Percentiles rank a stretch among this genome's conserved stretches.
These are phyloP conservation scores for Catajapyx aquilonaris DNA, from an alignment of 1,140 invertebrate genomes.

Conservation along the genomic window DNA sequence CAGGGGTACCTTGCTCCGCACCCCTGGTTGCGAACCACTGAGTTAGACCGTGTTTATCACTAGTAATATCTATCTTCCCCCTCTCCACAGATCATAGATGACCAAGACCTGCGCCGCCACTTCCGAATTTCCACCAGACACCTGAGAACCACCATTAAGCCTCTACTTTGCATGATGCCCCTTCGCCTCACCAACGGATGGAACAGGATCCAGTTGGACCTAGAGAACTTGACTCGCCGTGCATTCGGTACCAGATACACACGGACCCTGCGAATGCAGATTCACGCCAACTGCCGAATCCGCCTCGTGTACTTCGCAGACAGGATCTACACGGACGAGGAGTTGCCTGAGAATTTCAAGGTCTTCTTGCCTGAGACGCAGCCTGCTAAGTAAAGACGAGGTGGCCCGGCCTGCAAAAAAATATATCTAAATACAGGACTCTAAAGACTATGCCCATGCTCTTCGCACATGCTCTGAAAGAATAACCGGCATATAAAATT, in stretches of 20 bases:
- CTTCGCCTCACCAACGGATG: conserved; percentile 43
- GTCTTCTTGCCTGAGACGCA: conserved; percentile 70
- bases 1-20: too few relatives aligned
- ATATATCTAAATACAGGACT: too few relatives aligned
- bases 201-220: conserved; percentile 43
- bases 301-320: conserved; percentile 39
- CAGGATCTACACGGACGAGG: conserved; percentile 38
- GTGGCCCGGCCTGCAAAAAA: too few relatives aligned
- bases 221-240: conserved; percentile 37
- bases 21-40: conserved; percentile 7
- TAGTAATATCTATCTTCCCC: conserved; percentile 6
- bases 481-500: too few relatives aligned
- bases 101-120: conserved; percentile 35
- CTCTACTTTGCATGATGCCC: conserved; percentile 48
- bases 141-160: conserved; percentile 37
- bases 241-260: conserved; percentile 46
- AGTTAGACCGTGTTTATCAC: conserved; percentile 2
- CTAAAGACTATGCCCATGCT: too few relatives aligned
- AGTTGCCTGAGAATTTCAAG: conserved; percentile 42
- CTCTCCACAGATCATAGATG: conserved; percentile 28
- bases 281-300: conserved; percentile 43
- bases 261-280: conserved; percentile 35
- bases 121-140: conserved; percentile 44
- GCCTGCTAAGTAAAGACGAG: too few relatives aligned
- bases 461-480: too few relatives aligned